These are phyloP conservation scores for Troides helena DNA, from an alignment of 2,888 invertebrate genomes.

Conservation along the genomic window DNA sequence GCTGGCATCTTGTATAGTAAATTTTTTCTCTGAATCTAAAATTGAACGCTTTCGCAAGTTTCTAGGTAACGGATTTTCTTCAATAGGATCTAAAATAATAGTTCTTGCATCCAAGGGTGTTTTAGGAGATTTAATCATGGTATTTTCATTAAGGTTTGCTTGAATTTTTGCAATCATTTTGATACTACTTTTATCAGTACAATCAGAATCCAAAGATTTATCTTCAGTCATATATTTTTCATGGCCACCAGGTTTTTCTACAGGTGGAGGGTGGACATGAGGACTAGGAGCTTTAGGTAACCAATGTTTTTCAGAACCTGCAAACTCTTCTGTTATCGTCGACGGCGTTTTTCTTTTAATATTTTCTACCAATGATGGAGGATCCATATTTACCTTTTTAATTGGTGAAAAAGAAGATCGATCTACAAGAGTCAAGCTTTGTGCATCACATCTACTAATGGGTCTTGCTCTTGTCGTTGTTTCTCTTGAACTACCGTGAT, in stretches of 20 bases:
- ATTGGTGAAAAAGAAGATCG: slow-evolving; percentile 44
- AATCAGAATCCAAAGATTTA: slow-evolving; percentile 66
- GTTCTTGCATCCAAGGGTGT: slow-evolving; percentile 76
- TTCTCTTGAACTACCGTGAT: slow-evolving; percentile 35
- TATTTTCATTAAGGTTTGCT: slow-evolving; percentile 73
- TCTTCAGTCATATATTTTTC: slow-evolving; percentile 76
- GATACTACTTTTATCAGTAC: slow-evolving; percentile 66
- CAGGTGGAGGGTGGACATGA: slow-evolving; percentile 60
- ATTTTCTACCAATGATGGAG: slow-evolving; percentile 36
- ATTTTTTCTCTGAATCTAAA: slow-evolving; percentile 66
- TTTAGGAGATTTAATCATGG: slow-evolving; percentile 76
- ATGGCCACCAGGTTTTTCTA: slow-evolving; percentile 66
- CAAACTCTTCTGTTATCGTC: slow-evolving; percentile 49
- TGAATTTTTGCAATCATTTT: slow-evolving; percentile 76
- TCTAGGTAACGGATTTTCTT: slow-evolving; percentile 54
- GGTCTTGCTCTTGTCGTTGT: slow-evolving; percentile 39
- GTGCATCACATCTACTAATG: slow-evolving; percentile 39
- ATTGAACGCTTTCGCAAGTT: slow-evolving; percentile 58
- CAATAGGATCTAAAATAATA: slow-evolving; percentile 57
- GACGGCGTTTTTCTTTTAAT: slow-evolving; percentile 51
- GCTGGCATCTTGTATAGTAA: slow-evolving; percentile 65
- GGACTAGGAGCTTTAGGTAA: slow-evolving; percentile 66
- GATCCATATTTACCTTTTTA: slow-evolving; percentile 43
- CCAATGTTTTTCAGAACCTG: slow-evolving; percentile 65
- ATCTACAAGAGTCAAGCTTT: slow-evolving; percentile 34